A percentile compares a stretch with the other conserved stretches of the same genome.
phyloP scores from a whole-genome alignment of 1,140 invertebrate genomes.

The Drosophila santomea region DNA sequence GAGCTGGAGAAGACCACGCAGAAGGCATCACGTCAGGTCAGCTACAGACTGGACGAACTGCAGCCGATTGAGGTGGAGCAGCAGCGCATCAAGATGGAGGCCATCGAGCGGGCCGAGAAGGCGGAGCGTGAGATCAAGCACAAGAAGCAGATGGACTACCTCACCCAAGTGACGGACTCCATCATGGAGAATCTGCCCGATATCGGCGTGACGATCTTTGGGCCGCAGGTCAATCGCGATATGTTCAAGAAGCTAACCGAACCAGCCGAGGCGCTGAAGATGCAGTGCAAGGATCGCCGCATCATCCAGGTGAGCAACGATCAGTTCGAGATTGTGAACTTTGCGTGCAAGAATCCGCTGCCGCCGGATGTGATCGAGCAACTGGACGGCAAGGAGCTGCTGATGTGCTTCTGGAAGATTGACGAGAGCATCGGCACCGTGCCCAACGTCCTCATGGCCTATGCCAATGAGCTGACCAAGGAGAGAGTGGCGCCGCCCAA shows the following conservation, averaged over 20 bases:
- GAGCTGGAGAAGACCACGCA: slow-evolving; percentile 87
- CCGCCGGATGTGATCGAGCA: slow-evolving; percentile 68
- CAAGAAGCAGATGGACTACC: slow-evolving; percentile 79
- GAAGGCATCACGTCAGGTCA: slow-evolving; percentile 66
- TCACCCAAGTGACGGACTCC: slow-evolving; percentile 82
- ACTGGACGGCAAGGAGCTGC: slow-evolving; percentile 74
- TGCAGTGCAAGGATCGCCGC: slow-evolving; percentile 80
- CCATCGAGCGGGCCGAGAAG: slow-evolving; percentile 51
- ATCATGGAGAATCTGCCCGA: slow-evolving; percentile 85
- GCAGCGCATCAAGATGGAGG: slow-evolving; percentile 62
- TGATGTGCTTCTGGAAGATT: slow-evolving; percentile 81
- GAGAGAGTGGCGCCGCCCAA: slow-evolving; percentile 48
- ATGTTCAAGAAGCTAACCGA: slow-evolving; percentile 82
- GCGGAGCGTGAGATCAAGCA: slow-evolving; percentile 74
- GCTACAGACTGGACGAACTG: slow-evolving; percentile 85
- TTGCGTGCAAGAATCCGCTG: slow-evolving; percentile 72
- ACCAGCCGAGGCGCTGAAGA: slow-evolving; percentile 72
- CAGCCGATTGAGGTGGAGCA: slow-evolving; percentile 86
- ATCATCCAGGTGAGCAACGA: slow-evolving; percentile 50
- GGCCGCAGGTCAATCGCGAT: slow-evolving; percentile 79
- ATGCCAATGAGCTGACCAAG: slow-evolving; percentile 70
- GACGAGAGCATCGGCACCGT: slow-evolving; percentile 62
- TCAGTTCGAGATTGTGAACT: slow-evolving; percentile 71
- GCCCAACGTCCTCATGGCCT: slow-evolving; percentile 65
- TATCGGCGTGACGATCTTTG: slow-evolving; percentile 81